Conservation (phyloP, 2,888 invertebrate species). For the Temnothorax unifasciatus region DNA sequence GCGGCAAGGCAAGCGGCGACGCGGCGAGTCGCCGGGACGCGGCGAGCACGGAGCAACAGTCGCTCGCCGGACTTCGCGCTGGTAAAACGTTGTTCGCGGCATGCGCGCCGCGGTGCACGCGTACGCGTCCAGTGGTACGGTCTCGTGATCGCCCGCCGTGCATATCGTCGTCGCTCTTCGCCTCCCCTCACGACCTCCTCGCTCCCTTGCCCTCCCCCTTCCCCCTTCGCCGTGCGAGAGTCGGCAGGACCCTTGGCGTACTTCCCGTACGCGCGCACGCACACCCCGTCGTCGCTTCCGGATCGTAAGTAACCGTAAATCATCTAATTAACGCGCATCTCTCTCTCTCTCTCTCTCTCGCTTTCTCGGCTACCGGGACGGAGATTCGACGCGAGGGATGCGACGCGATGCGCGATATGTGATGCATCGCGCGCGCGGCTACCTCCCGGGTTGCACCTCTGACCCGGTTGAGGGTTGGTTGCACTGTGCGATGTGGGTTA, state of each 20-base stretch:
- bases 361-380: not conserved
- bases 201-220: not conserved
- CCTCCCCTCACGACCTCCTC: not conserved
- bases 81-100: conserved; percentile 60
- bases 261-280: not conserved
- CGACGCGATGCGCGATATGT: not conserved
- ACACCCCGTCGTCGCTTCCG: conserved; percentile 24
- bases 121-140: conserved; percentile 36
- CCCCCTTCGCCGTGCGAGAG: not conserved
- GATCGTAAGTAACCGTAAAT: conserved; percentile 30
- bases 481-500: conserved; percentile 51
- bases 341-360: not conserved
- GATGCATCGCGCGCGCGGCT: conserved; percentile 31
- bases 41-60: conserved; percentile 79
- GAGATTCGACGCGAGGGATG: not conserved
- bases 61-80: conserved; percentile 78
- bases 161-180: not conserved
- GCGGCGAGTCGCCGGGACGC: conserved; percentile 74
- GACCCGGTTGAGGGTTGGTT: conserved; percentile 45
- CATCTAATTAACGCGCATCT: not conserved
- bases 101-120: conserved; percentile 43
- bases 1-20: conserved; percentile 53
- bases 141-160: conserved; percentile 26
- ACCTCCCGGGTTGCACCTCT: conserved; percentile 43
- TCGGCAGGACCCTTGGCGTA: not conserved